phyloP scores from a whole-genome alignment of 2,888 invertebrate genomes.

The Smittia aterrima region DNA sequence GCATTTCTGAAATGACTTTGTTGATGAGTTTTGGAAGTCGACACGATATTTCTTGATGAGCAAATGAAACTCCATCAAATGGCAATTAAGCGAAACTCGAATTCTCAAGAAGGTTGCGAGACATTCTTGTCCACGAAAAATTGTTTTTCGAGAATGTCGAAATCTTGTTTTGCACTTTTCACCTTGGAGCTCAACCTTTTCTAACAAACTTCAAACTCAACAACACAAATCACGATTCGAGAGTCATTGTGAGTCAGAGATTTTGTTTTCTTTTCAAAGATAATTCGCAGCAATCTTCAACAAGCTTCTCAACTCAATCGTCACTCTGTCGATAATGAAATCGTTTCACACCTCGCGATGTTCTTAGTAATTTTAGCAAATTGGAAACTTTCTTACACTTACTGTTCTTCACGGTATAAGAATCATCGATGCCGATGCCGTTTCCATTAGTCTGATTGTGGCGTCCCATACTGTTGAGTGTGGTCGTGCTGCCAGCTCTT shows the following conservation, averaged over 20 bases:
- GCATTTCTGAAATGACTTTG: no score
- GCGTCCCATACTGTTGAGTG: slow-evolving; percentile 60
- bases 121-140: no score
- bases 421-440: slow-evolving; percentile 49
- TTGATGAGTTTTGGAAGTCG: no score
- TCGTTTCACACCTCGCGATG: not conserved
- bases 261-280: no score
- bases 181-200: slow-evolving; percentile 36
- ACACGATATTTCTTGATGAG: no score
- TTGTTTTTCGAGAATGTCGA: not conserved
- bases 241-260: not conserved
- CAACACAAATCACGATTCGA: not conserved
- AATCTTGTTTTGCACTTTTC: slow-evolving; percentile 39
- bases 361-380: not conserved
- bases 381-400: slow-evolving; percentile 45
- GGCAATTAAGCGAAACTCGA: no score
- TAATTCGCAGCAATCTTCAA: no score
- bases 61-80: no score
- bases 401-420: slow-evolving; percentile 55
- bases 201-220: not conserved
- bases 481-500: slow-evolving; percentile 61
- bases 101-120: no score
- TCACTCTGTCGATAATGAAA: not conserved
- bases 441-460: slow-evolving; percentile 48
- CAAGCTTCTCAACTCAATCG: not conserved